Evolutionary conservation across 2,888 invertebrate species (phyloP), one percentile per base, ranked within the genome.

Genomic region (Drosophila buzzatii): DNA sequence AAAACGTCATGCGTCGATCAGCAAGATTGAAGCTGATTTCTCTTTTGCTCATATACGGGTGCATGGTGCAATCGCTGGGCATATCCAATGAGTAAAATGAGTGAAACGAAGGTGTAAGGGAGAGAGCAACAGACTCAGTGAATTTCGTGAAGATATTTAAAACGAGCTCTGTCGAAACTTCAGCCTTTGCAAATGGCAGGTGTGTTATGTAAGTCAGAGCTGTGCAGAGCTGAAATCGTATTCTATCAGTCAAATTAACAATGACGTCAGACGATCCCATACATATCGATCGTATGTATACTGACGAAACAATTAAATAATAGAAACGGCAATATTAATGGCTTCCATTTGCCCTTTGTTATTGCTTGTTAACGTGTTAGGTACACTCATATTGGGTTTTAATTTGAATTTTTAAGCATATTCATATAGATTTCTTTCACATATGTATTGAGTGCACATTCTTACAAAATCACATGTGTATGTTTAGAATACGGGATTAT

Each of bases 21-120:
- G 18, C 23, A 39, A 66, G 44, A 47, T 59, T 65, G 63, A 61
- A 56, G 37, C 80, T 18, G 90, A 85, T 85, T 85, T 85, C 90
- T 85, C 90, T 85, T 85, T 89, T 78, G 59, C 70, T 73, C 85
- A 71, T 73, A 72, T 84, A 73, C 70, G 73, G 80, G 45, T 75
- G 79, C 90, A 89, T 89, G 89, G 74, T 87, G 90, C 90, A 85
- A 85, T 89, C 73, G 61, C 59, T 73, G 80, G 71, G 68, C 79
- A 79, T 66, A 64, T 68, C 70, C 74, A 73, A 67, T 67, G 67
- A 58, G 73, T 62, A 33, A 68, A 73, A 67, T 67, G 67, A 58
- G 73, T 59, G 27, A 68, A 57, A 27, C 35, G 49, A 44, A 47
- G 27, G 60, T 51, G 3, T 33, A 78, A 58, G 73, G 58, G 64